These are phyloP conservation scores for Dasysyrphus albostriatus DNA, from an alignment of 2,888 invertebrate species.

Conservation along the genomic window DNA sequence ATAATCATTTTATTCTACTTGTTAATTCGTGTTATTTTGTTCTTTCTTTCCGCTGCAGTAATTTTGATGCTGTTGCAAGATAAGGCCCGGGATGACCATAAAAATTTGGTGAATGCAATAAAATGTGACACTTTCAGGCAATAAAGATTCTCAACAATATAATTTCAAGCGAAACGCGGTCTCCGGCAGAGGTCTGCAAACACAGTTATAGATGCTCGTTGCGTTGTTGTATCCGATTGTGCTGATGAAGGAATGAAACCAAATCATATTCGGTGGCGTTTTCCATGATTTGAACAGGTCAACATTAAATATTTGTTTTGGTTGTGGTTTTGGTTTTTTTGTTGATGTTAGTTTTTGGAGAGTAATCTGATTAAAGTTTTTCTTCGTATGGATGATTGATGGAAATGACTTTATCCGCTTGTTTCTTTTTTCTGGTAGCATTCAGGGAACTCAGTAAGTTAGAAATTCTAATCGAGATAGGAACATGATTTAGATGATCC, in stretches of 20 bases:
- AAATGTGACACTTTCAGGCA: constrained; percentile 75
- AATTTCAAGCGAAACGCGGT: constrained; percentile 75
- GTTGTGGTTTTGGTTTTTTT: constrained; percentile 48
- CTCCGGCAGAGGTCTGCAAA: constrained; percentile 22
- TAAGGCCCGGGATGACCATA: constrained; percentile 68
- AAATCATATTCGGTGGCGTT: constrained; percentile 71
- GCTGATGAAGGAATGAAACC: constrained; percentile 7
- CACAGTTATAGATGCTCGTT: constrained; percentile 48
- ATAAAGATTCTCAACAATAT: constrained; percentile 76
- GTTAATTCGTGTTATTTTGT: constrained; percentile 61
- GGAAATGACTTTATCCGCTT: constrained; percentile 73
- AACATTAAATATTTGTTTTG: constrained; percentile 57
- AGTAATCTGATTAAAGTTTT: constrained; percentile 57
- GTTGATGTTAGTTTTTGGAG: constrained; percentile 44
- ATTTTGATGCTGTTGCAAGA: constrained; percentile 67
- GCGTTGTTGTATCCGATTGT: constrained; percentile 39
- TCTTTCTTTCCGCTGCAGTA: constrained; percentile 63
- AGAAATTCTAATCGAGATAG: constrained; percentile 68
- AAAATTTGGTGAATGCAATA: constrained; percentile 75
- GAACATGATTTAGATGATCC: constrained; percentile 69
- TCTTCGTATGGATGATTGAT: constrained; percentile 72
- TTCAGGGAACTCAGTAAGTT: constrained; percentile 40
- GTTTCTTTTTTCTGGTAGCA: constrained; percentile 64
- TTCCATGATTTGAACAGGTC: constrained; percentile 75
- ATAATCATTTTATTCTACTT: constrained; percentile 73